Conservation (phyloP, 2,888 invertebrate species). For the Melanargia galathea region DNA sequence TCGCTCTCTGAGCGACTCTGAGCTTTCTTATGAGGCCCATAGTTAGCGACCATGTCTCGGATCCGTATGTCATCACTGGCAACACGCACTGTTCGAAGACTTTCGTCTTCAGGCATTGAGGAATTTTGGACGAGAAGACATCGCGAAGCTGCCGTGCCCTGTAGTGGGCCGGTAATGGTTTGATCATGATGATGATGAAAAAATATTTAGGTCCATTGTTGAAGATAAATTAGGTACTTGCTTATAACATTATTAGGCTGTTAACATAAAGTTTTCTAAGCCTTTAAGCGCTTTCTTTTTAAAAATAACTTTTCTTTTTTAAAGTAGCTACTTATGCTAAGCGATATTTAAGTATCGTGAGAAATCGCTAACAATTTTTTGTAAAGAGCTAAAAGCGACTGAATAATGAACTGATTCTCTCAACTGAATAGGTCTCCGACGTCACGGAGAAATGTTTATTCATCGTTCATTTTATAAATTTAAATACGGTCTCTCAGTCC, state of each 20-base stretch:
- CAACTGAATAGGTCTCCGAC: conserved; percentile 9
- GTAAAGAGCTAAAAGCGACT: conserved; percentile 21
- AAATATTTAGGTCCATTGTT: too few species aligned
- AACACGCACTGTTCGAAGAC: too few species aligned
- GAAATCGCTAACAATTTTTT: conserved; percentile 21
- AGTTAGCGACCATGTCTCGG: too few species aligned
- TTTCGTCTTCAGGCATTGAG: too few species aligned
- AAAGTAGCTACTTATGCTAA: conserved; percentile 18
- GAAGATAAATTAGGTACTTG: too few species aligned
- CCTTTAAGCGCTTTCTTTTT: conserved; percentile 4
- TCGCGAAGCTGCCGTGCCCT: too few species aligned
- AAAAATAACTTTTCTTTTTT: background rate
- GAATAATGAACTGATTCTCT: conserved; percentile 18
- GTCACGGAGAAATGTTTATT: conserved; percentile 16
- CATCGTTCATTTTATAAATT: conserved; percentile 11
- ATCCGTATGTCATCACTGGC: too few species aligned
- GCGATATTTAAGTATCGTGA: conserved; percentile 23
- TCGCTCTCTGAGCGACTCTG: too few species aligned
- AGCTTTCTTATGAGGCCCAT: too few species aligned
- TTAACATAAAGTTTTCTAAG: background rate
- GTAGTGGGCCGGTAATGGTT: too few species aligned
- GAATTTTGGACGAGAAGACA: too few species aligned
- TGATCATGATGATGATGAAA: too few species aligned
- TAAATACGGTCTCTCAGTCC: conserved; percentile 1
- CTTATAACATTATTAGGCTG: background rate